Evolutionary conservation across 2,113 vertebrate genomes (phyloP).

Genomic region (Uropsilus gracilis): DNA sequence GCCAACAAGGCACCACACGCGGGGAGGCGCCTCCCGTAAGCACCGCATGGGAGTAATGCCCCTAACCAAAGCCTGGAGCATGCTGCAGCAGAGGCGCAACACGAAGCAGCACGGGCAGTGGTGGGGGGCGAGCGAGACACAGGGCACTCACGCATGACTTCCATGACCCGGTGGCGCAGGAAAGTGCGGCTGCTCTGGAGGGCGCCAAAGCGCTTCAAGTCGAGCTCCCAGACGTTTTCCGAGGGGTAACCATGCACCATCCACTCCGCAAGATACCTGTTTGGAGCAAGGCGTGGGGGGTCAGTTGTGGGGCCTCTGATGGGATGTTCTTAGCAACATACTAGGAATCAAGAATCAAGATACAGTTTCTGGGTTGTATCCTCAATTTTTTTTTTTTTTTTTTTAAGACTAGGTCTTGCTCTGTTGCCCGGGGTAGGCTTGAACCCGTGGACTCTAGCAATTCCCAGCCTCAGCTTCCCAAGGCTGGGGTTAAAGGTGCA

Average conservation of each 20-base stretch:
- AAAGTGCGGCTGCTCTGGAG: slow-evolving; percentile 99
- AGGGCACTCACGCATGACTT: slow-evolving; percentile 96
- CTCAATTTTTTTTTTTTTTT: background rate
- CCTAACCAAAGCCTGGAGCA: background rate
- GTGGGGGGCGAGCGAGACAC: too few species aligned
- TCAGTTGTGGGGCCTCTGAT: background rate
- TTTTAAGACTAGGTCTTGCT: too few species aligned
- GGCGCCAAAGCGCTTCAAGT: slow-evolving; percentile 96
- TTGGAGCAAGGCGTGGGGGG: background rate
- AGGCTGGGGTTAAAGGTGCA: too few species aligned
- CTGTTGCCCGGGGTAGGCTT: too few species aligned
- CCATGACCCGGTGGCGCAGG: slow-evolving; percentile 97
- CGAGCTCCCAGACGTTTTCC: slow-evolving; percentile 95
- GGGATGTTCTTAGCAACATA: background rate
- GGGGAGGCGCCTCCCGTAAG: background rate
- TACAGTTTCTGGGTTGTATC: background rate
- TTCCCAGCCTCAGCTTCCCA: too few species aligned
- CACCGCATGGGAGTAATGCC: background rate
- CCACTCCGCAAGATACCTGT: slow-evolving; percentile 97
- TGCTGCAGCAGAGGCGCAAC: background rate
- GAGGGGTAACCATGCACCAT: slow-evolving; percentile 95
- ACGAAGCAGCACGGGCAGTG: background rate
- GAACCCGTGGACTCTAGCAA: too few species aligned
- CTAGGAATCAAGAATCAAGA: background rate
- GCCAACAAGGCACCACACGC: background rate